A percentile compares a stretch with the other conserved stretches of the same genome.
phyloP scores from a whole-genome alignment of 2,888 invertebrate genomes.

The Phyllotreta cruciferae region DNA sequence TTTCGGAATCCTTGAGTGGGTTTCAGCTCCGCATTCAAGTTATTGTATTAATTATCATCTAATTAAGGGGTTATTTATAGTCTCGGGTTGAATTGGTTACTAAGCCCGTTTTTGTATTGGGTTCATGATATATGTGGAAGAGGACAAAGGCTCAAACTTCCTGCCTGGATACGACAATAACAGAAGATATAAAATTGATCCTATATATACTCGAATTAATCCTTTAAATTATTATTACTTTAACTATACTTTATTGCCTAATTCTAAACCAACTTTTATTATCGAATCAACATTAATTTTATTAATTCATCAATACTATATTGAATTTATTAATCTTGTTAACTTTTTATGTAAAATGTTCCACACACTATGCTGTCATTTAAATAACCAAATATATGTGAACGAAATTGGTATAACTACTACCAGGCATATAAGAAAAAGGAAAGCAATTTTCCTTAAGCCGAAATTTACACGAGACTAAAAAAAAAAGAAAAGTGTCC shows the following conservation, averaged over 20 bases:
- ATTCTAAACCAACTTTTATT: too few relatives aligned
- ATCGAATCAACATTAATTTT: too few relatives aligned
- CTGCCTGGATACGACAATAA: constrained; percentile 17
- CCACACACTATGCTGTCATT: too few relatives aligned
- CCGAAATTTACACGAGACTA: constrained; percentile 27
- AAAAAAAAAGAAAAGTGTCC: constrained; percentile 38
- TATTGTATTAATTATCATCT: constrained; percentile 58
- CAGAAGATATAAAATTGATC: constrained; percentile 9
- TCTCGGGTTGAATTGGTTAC: constrained; percentile 39
- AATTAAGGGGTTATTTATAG: constrained; percentile 54
- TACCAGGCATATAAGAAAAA: not conserved
- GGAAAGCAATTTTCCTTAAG: constrained; percentile 5
- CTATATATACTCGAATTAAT: constrained; percentile 4
- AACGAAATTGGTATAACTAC: not conserved
- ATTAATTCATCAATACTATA: too few relatives aligned
- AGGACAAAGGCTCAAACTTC: constrained; percentile 19
- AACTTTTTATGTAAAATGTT: too few relatives aligned
- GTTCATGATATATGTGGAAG: constrained; percentile 23
- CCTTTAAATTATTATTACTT: constrained; percentile 4
- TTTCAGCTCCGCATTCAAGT: constrained; percentile 40
- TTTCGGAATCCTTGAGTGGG: constrained; percentile 35
- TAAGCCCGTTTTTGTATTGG: constrained; percentile 29
- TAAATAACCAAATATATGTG: too few relatives aligned
- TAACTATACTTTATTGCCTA: too few relatives aligned
- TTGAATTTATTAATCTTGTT: too few relatives aligned